A percentile compares a stretch with the other conserved stretches of the same genome.
Conservation (phyloP, 1,140 invertebrate species). For the Cheumatopsyche charites region DNA sequence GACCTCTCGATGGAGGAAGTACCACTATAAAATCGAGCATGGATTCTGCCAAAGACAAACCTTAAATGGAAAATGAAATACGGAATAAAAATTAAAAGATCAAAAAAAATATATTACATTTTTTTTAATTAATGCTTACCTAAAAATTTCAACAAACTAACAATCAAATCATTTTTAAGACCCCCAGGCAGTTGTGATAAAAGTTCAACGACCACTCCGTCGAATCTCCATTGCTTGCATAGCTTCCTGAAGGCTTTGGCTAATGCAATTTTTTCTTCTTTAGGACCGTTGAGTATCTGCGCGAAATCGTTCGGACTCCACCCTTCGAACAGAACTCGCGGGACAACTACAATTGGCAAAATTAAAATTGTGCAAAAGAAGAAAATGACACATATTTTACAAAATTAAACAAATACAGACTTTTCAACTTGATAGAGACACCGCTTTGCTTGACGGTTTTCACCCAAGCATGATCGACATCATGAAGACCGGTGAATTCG, state of each 20-base stretch:
- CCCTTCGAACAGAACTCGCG: conserved; percentile 84
- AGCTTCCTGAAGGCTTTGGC: conserved; percentile 66
- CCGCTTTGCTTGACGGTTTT: conserved; percentile 68
- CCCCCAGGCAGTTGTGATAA: conserved; percentile 81
- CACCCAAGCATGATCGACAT: conserved; percentile 85
- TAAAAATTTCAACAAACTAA: conserved; percentile 68
- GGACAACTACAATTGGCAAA: conserved; percentile 68
- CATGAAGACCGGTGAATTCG: conserved; percentile 73
- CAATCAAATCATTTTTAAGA: conserved; percentile 67
- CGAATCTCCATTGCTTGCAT: conserved; percentile 74
- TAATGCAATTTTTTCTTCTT: conserved; percentile 63
- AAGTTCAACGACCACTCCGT: conserved; percentile 88
- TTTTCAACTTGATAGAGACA: conserved; percentile 54
- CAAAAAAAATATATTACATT: conserved; percentile 19
- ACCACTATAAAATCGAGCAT: conserved; percentile 77
- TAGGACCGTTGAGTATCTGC: conserved; percentile 39
- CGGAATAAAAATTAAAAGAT: neutral
- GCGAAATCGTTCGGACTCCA: conserved; percentile 74
- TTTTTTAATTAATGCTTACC: conserved; percentile 54
- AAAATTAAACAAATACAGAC: conserved; percentile 51
- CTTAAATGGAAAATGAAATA: conserved; percentile 47
- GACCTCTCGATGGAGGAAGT: conserved; percentile 79
- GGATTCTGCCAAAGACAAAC: conserved; percentile 57
- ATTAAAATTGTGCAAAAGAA: neutral
- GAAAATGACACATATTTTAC: conserved; percentile 34